Evolutionary conservation across 1,140 invertebrate species (phyloP), one percentile per base, ranked within the genome.

Genomic region (Rhizoglyphus robini): DNA sequence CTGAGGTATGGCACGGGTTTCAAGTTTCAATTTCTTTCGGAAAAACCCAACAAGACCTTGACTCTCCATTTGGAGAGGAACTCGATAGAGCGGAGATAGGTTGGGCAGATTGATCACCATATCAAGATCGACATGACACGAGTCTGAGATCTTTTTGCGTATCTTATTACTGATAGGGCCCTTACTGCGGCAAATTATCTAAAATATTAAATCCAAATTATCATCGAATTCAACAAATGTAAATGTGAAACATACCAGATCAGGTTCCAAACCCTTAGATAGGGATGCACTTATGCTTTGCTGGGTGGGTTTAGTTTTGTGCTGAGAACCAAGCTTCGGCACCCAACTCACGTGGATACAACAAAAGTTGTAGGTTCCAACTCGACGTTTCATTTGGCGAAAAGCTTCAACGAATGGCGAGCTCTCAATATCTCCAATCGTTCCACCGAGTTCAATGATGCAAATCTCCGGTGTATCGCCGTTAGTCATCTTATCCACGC

Each of bases 401-500:
- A 99, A 98, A n/a, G 95, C 94, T 79, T 98, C 94, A 4, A 97
- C 89, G 79, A 98, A 99, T 18, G 93, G 90, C 94, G 97, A 98
- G 49, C 95, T 90, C 79, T 99, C 96, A 69, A 99, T 99, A 75
- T 99, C 96, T 23, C 93, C 96, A 71, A 99, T 91, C 3, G 96
- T 99, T 0, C 96, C 96, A 27, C 96, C n/a, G n/a, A n/a, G n/a
- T n/a, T n/a, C n/a, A n/a, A n/a, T n/a, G n/a, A n/a, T n/a, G n/a
- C n/a, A n/a, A 96, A 30, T 99, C 78, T 80, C 94, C 90, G 31
- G 93, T 82, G 63, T 93, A 88, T 73, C 89, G 3, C 23, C 41
- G 23, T 46, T 23, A 3, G 3, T 3, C 49, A 30, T 1, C 15
- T 54, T 15, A 54, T 54, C 23, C 2, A 1, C 3, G 30, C 29